Evolutionary conservation across 2,888 invertebrate species (phyloP).

Genomic region (Drosophila pegasa): DNA sequence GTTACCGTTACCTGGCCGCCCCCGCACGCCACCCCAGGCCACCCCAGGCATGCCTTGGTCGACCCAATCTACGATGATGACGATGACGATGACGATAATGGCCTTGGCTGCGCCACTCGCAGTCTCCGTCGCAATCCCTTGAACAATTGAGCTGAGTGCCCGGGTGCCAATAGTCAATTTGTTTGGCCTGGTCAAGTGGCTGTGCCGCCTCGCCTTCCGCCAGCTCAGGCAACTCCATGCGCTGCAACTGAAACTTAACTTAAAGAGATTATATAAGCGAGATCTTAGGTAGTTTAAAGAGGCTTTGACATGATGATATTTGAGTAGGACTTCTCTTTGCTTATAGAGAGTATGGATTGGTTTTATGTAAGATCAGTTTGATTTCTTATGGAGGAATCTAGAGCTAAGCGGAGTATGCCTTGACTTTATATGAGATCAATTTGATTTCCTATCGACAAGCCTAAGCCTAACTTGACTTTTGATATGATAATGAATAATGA

Average conservation of each 20-base stretch:
- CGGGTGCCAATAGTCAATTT: constrained; percentile 59
- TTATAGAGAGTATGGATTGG: background rate
- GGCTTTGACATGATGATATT: too few species aligned
- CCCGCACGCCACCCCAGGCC: background rate
- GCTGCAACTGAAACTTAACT: background rate
- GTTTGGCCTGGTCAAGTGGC: constrained; percentile 48
- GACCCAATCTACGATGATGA: constrained; percentile 18
- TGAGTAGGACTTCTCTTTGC: too few species aligned
- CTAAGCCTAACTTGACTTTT: too few species aligned
- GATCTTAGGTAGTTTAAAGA: too few species aligned
- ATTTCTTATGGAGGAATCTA: too few species aligned
- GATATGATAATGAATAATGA: too few species aligned
- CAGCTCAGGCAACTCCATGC: constrained; percentile 8
- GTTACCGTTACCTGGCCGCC: constrained; percentile 36
- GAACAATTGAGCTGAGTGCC: constrained; percentile 74
- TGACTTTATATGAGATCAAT: too few species aligned
- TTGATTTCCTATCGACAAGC: too few species aligned
- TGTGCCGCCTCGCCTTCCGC: constrained; percentile 20
- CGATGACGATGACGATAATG: constrained; percentile 34
- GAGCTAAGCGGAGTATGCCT: too few species aligned
- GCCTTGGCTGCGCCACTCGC: constrained; percentile 51
- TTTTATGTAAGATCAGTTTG: too few species aligned
- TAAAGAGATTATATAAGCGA: background rate
- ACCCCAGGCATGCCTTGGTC: constrained; percentile 1
- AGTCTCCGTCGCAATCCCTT: constrained; percentile 57